A percentile compares a stretch with the other conserved stretches of the same genome.
These are phyloP conservation scores for Orgyia antiqua DNA, from an alignment of 2,888 invertebrate species.

Conservation along the genomic window DNA sequence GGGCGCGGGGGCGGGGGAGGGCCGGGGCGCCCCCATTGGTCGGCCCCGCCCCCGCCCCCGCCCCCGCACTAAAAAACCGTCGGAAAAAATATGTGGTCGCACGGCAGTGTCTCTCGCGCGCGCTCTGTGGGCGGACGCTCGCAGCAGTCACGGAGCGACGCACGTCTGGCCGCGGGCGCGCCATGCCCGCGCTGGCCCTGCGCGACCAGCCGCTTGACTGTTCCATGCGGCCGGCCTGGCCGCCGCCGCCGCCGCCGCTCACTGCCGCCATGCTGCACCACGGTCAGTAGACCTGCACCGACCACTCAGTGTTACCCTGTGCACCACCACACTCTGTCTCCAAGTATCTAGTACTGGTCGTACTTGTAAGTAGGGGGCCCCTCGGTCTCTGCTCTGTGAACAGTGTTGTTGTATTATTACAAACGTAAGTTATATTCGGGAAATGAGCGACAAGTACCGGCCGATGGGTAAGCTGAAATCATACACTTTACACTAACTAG, in stretches of 20 bases:
- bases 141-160: constrained; percentile 62
- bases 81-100: constrained; percentile 48
- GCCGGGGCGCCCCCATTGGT: constrained; percentile 46
- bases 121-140: constrained; percentile 64
- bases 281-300: constrained; percentile 48
- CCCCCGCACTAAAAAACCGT: constrained; percentile 53
- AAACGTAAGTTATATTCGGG: constrained; percentile 4
- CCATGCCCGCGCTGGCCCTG: constrained; percentile 82
- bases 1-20: constrained; percentile 33
- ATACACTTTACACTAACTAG: constrained; percentile 1
- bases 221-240: constrained; percentile 79
- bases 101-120: constrained; percentile 69
- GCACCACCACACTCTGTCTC: not conserved
- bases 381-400: constrained; percentile 11
- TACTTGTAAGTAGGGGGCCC: too few relatives aligned
- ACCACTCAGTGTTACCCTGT: constrained; percentile 11
- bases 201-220: constrained; percentile 84
- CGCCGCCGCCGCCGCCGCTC: constrained; percentile 49
- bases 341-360: too few relatives aligned
- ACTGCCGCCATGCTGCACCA: constrained; percentile 55
- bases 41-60: constrained; percentile 53
- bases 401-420: constrained; percentile 23
- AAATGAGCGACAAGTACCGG: not conserved
- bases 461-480: constrained; percentile 8
- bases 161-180: constrained; percentile 76